Percentiles rank a stretch among this genome's conserved stretches.
Conservation (phyloP, 1,140 invertebrate genomes). For the Bombus superbus region DNA sequence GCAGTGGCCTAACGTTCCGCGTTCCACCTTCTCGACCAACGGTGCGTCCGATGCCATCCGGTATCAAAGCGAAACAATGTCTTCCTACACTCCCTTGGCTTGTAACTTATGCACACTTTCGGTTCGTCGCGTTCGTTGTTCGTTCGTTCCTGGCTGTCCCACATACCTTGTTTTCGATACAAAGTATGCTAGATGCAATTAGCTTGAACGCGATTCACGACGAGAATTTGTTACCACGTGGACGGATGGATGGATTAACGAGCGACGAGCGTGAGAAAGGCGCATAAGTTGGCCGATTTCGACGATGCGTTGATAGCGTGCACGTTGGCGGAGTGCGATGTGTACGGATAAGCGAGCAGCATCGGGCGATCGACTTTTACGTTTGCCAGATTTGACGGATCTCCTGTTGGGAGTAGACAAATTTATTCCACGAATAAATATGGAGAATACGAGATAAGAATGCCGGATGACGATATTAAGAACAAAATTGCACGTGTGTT, state of each 20-base stretch:
- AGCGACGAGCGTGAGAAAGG: slow-evolving; percentile 20
- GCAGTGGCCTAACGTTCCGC: neutral
- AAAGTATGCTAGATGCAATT: neutral
- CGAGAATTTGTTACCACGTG: neutral
- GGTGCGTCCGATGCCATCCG: neutral
- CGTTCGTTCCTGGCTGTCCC: neutral
- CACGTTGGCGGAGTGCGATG: neutral
- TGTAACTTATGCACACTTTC: neutral
- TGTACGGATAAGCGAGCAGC: neutral
- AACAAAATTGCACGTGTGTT: neutral
- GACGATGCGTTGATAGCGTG: slow-evolving; percentile 22
- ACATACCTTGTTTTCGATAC: slow-evolving; percentile 35
- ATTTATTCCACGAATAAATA: no score
- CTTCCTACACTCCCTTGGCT: no score
- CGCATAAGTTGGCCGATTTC: slow-evolving; percentile 25
- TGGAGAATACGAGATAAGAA: no score
- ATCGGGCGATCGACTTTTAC: neutral
- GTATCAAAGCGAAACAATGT: neutral
- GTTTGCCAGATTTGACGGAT: neutral
- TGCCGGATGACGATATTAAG: neutral
- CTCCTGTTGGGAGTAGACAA: no score
- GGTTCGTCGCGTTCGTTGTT: neutral
- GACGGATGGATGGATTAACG: slow-evolving; percentile 17
- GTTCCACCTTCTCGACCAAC: neutral
- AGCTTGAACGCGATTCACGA: neutral